Evolutionary conservation across 2,797 vertebrate species (phyloP), one percentile per base, ranked within the genome.

Genomic region (Ibycter americanus): DNA sequence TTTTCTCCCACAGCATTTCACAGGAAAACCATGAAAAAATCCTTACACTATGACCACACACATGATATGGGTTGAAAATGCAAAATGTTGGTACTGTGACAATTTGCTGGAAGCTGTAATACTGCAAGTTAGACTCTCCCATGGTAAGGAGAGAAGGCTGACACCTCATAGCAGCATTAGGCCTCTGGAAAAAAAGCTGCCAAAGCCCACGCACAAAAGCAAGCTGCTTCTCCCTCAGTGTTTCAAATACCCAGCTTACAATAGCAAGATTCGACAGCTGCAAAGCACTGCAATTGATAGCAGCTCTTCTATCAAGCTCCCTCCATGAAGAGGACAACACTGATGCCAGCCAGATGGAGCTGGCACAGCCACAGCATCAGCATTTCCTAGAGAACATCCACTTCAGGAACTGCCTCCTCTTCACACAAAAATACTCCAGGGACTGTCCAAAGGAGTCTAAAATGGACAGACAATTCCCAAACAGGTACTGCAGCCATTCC

Each of bases 1-100:
- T 84, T 65, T 81, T 15, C 85, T 38, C 25, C 21, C 38, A 51
- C 12, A 80, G 32, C 51, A 85, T 71, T 78, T 92, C 61, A 44
- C 46, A 54, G 22, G 26, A 29, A 67, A 66, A 46, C 12, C 18
- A 16, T 20, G 2, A 32, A 49, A 66, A 67, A 74, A 40, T 38
- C 47, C n/a, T 54, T 26, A 40, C 19, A 1, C 46, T 73, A 25
- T 1, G 2, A 54, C 18, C 18, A 66, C 27, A 25, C 0, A 0
- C 6, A 8, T 22, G 13, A 23, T 10, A 7, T 4, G 6, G 15
- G n/a, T 8, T 76, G 27, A 25, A 77, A 55, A n/a, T 21, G 31
- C 36, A 81, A 44, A 16, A 22, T 73, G 9, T 32, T 21, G 5
- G 44, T 8, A 61, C 9, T 1, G 1, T 9, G 25, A 29, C 58